Evolutionary conservation across 2,888 invertebrate genomes (phyloP), one percentile per base, ranked within the genome.

Genomic region (Aricia artaxerxes): DNA sequence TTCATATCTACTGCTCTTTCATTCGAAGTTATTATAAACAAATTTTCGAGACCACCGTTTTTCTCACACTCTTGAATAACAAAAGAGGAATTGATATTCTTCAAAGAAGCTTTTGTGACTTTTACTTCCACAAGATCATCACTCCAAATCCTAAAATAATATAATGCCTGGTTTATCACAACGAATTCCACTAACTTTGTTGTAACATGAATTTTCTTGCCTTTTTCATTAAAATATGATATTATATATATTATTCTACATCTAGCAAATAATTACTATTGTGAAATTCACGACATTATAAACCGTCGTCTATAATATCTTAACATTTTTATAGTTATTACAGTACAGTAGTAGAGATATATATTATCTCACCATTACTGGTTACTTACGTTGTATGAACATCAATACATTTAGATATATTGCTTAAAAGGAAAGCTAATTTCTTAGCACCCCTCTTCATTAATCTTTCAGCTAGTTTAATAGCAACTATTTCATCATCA

Each of bases 11-110:
- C 16, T 40, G 40, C 5, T 5, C 16, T 73, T 73, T 73, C 73
- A 16, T 73, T 73, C 38, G 73, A 73, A 40, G n/a, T 73, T 5
- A 73, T n/a, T 16, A 73, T 73, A 73, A 73, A 73, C 44, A 73
- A 40, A 44, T n/a, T 44, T 73, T 73, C 73, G n/a, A 73, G 6
- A 9, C 44, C 44, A 24, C 44, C 69, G 4, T 1, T 69, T 16
- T 13, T 69, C 35, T 13, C 35, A 9, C 69, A 69, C 69, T 69
- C 69, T 69, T 69, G 35, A 35, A 69, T 35, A 69, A 69, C 5
- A 13, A 35, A 35, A 13, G 11, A 35, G 2, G 69, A 38, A 69
- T 13, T 69, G 1, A 11, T 69, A 35, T 69, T 69, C 11, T 31
- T 69, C 13, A 69, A 35, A 38, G 11, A 11, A 69, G 69, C 35